These are phyloP conservation scores for Oeneis ivallda DNA, from an alignment of 2,888 invertebrate species.

Conservation along the genomic window DNA sequence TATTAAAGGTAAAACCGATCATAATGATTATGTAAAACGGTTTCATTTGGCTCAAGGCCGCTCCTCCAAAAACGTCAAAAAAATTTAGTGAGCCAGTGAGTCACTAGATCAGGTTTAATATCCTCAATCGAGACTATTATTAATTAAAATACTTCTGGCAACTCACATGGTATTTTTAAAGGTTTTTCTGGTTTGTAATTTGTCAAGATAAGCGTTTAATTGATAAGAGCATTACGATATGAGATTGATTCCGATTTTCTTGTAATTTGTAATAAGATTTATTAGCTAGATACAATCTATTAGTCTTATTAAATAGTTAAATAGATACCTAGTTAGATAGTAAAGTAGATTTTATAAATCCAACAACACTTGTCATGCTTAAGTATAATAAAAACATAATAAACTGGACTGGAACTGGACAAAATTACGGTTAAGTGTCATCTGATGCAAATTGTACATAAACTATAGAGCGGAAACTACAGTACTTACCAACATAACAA, in stretches of 20 bases:
- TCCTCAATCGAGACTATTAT: slow-evolving; percentile 6
- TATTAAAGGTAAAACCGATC: background rate
- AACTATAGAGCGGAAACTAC: no score
- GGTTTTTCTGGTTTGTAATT: background rate
- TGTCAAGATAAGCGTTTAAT: background rate
- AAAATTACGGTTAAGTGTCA: no score
- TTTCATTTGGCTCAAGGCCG: slow-evolving; percentile 15
- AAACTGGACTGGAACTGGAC: no score
- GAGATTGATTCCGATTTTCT: background rate
- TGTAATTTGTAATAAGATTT: background rate
- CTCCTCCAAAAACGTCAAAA: background rate
- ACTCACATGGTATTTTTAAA: slow-evolving; percentile 3
- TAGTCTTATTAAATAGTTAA: no score
- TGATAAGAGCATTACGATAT: background rate
- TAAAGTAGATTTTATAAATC: no score
- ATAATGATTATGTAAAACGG: slow-evolving; percentile 9
- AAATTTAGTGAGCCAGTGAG: slow-evolving; percentile 15
- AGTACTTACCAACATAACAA: no score
- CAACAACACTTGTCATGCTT: no score
- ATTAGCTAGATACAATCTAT: background rate
- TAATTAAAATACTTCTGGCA: slow-evolving; percentile 1
- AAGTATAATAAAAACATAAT: no score
- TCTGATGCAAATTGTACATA: no score
- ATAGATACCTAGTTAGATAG: no score
- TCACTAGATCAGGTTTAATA: slow-evolving; percentile 7